A percentile compares a stretch with the other conserved stretches of the same genome.
These are phyloP conservation scores for Equus przewalskii DNA, from an alignment of 2,113 vertebrate species.

Conservation along the genomic window DNA sequence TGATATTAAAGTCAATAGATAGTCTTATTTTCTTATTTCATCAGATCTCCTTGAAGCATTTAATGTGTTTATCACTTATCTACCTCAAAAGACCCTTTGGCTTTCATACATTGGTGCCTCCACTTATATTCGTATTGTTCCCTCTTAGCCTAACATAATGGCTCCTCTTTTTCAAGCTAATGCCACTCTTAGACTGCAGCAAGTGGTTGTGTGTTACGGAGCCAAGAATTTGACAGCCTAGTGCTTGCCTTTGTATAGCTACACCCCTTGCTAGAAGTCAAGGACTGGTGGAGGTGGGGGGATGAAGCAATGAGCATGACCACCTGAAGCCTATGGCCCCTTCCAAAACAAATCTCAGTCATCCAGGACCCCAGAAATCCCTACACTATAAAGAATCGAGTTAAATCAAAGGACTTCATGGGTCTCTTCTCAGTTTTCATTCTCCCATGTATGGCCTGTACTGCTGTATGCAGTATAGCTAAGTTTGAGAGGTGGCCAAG, in stretches of 20 bases:
- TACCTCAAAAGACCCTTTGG: background rate
- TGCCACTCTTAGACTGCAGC: rapidly evolving
- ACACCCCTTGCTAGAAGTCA: background rate
- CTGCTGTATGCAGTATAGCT: background rate
- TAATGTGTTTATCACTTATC: background rate
- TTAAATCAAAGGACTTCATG: background rate
- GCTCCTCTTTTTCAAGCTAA: background rate
- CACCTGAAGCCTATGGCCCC: rapidly evolving
- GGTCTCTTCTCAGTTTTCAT: background rate
- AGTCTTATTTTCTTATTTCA: background rate
- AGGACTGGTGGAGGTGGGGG: background rate
- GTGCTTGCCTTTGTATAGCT: background rate
- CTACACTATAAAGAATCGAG: background rate
- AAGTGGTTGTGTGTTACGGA: background rate
- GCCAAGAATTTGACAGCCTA: background rate
- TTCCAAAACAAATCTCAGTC: background rate
- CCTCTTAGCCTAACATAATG: background rate
- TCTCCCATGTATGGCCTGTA: background rate
- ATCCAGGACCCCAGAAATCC: background rate
- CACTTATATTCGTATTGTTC: background rate
- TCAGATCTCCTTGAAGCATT: background rate
- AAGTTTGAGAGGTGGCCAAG: background rate
- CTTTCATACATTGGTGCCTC: background rate
- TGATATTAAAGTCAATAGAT: background rate
- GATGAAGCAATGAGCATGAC: background rate